Base-by-base conservation (phyloP, 2,888 invertebrate species). In the Drosophila siamana region DNA sequence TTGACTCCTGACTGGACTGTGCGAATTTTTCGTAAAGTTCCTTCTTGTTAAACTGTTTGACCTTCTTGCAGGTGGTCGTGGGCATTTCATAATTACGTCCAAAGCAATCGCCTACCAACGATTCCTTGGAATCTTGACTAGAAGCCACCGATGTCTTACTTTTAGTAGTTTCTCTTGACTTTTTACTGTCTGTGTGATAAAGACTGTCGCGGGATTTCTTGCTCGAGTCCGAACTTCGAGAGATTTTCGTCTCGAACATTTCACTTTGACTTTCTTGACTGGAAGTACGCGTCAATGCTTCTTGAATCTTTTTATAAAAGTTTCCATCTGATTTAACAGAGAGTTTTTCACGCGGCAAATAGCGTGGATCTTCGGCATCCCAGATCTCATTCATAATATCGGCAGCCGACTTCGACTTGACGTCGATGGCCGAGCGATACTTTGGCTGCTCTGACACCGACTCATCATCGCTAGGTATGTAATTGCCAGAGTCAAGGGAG, bases 381-480 rank as follows among this genome's bases (percentile, higher is more conserved):
- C 96, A 96, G 80, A 96, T 95, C 90, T 96, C 96, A 60, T 95
- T 94, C 87, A 95, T 95, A 70, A 95, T 93, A 82, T 95, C 95
- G 40, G 94, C 94, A 56, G 94, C 94, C 73, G 95, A 95, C 85
- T 94, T 95, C 72, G 94, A 95, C 80, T 94, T 94, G 40, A 94
- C 94, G 70, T 94, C 94, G 63, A 93, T 93, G 33, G 93, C 93
- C 47, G 94, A 94, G 8, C 94, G 93, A 79, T 94, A 94, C 63
- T 93, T 93, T 46, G 94, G 94, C 63, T 93, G 93, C 65, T 94
- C 94, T 4, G 93, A 94, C 11, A 93, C 93, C 4, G 94, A 94
- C 80, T 95, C 95, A 86, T 95, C 95, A 89, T 96, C 95, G 8
- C 95, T 95, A n/a, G 95, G 94, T 86, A 95, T 93, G 80, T 95